Evolutionary conservation across 2,888 invertebrate species (phyloP), one percentile per base, ranked within the genome.

Genomic region (Drosophila merina): DNA sequence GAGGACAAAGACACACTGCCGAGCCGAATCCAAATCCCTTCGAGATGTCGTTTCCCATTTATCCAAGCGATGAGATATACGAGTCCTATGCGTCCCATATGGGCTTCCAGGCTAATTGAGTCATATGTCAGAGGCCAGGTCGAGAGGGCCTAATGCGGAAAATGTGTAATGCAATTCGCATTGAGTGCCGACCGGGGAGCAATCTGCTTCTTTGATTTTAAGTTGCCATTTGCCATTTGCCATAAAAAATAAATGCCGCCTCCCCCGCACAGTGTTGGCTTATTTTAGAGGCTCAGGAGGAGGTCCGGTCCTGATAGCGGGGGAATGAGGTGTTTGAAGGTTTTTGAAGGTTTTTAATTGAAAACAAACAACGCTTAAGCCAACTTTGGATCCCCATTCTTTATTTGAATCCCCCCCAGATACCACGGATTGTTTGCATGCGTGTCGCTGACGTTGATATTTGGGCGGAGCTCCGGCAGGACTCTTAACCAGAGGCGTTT

Each of bases 331-430:
- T 20, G 20, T 20, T 20, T 20, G 20, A 20, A 20, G 20, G 30
- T 20, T 5, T 28, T 30, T 25, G 30, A 70, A 72, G 78, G 66
- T 64, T 88, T 79, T 86, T 84, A 86, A 84, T 84, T 84, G 84
- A 88, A 84, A 84, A 72, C 79, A 84, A 84, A 88, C 86, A 84
- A 75, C 72, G 76, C 76, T 86, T 84, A 72, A 52, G 69, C 57
- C 57, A 67, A 56, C 66, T 49, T 54, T 62, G 56, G 60, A 57
- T 51, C 51, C 60, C 48, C 42, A 25, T 12, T 30, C 30, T 47
- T 54, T 44, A 33, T 38, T 44, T 52, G 44, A 38, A 36, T 54
- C 56, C 55, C 14, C 14, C 57, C 47, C 31, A 54, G 45, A 49
- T 51, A 26, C 26, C 33, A n/a, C 36, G 10, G 45, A 40, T 57